Conservation (phyloP, 1,140 invertebrate species). For the Penaeus chinensis region DNA sequence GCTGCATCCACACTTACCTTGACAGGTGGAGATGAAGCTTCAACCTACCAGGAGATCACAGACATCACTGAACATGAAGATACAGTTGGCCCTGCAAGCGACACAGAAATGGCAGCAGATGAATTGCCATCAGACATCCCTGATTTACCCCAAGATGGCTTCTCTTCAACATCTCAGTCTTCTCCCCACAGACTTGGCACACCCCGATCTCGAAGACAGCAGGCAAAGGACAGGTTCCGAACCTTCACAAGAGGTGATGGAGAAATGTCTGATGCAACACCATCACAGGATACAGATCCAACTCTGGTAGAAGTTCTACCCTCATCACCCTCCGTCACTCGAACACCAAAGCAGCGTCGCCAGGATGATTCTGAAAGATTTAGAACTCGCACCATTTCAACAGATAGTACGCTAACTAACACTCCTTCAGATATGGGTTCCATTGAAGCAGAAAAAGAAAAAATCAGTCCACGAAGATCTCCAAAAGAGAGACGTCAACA, state of each 20-base stretch:
- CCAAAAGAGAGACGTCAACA: conserved; percentile 56
- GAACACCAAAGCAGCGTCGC: conserved; percentile 60
- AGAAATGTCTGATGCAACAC: conserved; percentile 48
- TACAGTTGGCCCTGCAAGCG: conserved; percentile 70
- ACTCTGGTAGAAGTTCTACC: conserved; percentile 48
- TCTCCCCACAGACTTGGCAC: conserved; percentile 46
- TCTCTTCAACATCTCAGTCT: conserved; percentile 44
- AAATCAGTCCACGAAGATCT: conserved; percentile 53
- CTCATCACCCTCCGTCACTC: conserved; percentile 27
- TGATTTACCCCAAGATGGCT: conserved; percentile 64
- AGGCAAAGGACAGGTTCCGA: conserved; percentile 64
- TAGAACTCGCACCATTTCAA: conserved; percentile 64
- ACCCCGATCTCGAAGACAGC: conserved; percentile 46
- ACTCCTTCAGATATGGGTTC: conserved; percentile 64
- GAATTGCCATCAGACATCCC: conserved; percentile 64
- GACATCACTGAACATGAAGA: conserved; percentile 74
- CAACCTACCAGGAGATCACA: conserved; percentile 74
- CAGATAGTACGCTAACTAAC: conserved; percentile 65
- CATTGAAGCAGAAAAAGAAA: conserved; percentile 13
- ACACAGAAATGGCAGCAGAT: conserved; percentile 66
- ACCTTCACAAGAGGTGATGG: conserved; percentile 64
- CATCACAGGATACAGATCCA: conserved; percentile 50
- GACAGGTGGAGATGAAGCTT: conserved; percentile 67
- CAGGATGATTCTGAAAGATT: conserved; percentile 60
- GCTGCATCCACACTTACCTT: conserved; percentile 62